These are phyloP conservation scores for Octodon degus DNA, from an alignment of 2,113 vertebrate species.

Conservation along the genomic window DNA sequence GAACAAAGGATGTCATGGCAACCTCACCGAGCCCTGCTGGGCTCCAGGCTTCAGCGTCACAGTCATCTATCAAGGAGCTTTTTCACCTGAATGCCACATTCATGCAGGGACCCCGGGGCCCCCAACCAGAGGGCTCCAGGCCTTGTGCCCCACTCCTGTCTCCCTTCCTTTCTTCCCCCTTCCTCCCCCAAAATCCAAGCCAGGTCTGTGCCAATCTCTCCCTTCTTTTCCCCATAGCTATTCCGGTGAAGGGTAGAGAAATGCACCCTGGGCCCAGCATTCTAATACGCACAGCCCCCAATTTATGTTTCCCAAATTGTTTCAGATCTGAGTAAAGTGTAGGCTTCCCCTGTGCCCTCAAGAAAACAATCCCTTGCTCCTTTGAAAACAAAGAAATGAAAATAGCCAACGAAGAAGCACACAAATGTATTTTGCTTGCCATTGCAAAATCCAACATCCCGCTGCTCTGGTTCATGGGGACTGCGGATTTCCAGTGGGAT, in stretches of 20 bases:
- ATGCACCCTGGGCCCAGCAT: background rate
- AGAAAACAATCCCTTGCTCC: background rate
- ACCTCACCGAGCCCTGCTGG: constrained; percentile 13
- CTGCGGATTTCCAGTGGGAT: background rate
- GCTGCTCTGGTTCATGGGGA: accelerated
- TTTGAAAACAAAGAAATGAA: constrained; percentile 25
- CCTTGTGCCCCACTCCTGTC: background rate
- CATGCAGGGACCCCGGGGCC: background rate
- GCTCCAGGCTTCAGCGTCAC: background rate
- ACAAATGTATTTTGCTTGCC: background rate
- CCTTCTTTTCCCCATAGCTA: background rate
- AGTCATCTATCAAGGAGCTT: constrained; percentile 51
- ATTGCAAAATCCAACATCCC: constrained; percentile 6
- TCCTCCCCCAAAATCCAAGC: background rate
- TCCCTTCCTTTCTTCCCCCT: background rate
- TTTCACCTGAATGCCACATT: background rate
- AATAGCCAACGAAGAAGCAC: background rate
- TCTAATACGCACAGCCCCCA: background rate
- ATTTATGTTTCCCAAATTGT: background rate
- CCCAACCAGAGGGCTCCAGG: background rate
- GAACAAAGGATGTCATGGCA: constrained; percentile 79
- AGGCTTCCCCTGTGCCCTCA: background rate
- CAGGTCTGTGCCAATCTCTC: background rate
- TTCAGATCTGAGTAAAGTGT: background rate
- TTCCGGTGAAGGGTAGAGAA: constrained; percentile 9